phyloP scores from a whole-genome alignment of 2,113 vertebrate species.

The Notarius lentiginosus region DNA sequence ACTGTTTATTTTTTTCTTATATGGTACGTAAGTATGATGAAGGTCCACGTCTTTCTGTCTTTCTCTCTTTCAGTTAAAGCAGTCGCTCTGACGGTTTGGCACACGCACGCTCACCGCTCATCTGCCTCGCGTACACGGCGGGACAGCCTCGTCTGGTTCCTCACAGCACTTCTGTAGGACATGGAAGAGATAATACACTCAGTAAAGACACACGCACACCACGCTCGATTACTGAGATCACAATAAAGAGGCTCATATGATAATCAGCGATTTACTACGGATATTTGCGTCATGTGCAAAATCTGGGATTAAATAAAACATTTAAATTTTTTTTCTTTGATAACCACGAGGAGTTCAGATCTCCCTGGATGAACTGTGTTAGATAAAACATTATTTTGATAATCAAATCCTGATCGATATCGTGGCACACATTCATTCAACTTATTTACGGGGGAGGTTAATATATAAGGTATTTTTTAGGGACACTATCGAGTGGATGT shows the following conservation, averaged over 20 bases:
- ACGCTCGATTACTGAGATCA: background rate
- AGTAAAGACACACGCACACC: background rate
- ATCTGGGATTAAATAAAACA: too few relatives aligned
- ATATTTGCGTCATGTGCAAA: too few relatives aligned
- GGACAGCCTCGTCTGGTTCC: background rate
- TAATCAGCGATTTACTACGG: background rate
- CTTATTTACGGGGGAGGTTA: too few relatives aligned
- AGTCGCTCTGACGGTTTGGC: constrained; percentile 63
- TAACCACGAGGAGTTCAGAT: too few relatives aligned
- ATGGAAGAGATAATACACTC: background rate
- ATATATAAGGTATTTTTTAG: too few relatives aligned
- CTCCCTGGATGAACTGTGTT: too few relatives aligned
- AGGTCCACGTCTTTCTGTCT: constrained; percentile 45
- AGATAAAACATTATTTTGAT: too few relatives aligned
- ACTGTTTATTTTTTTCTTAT: constrained; percentile 45
- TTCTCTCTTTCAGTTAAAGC: constrained; percentile 36
- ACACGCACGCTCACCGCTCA: constrained; percentile 50
- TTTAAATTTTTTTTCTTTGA: too few relatives aligned
- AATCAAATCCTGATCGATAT: too few relatives aligned
- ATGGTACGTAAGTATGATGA: constrained; percentile 32
- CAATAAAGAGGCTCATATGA: background rate
- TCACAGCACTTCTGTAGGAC: constrained; percentile 73
- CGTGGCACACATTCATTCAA: too few relatives aligned
- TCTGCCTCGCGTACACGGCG: background rate
- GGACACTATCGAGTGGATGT: too few relatives aligned